A percentile compares a stretch with the other conserved stretches of the same genome.
phyloP scores from a whole-genome alignment of 2,888 invertebrate species.

The Slavum lentiscoides region DNA sequence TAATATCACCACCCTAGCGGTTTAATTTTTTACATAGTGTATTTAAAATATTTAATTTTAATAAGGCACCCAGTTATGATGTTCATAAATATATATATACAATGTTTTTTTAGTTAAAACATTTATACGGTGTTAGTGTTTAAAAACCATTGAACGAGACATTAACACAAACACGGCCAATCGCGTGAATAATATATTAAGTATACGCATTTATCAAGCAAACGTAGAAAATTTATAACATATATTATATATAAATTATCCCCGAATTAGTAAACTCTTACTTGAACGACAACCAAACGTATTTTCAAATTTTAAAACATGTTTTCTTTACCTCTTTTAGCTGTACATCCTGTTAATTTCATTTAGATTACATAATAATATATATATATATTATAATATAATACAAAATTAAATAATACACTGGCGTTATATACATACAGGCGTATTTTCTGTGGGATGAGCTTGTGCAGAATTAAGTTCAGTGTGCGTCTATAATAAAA shows the following conservation, averaged over 20 bases:
- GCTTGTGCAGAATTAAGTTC: constrained; percentile 16
- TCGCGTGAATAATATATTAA: not conserved
- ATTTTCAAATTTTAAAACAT: constrained; percentile 63
- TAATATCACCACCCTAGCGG: too few relatives aligned
- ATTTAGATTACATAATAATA: constrained; percentile 25
- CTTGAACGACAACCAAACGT: constrained; percentile 56
- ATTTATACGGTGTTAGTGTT: too few relatives aligned
- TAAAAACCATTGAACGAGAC: too few relatives aligned
- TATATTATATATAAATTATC: constrained; percentile 6
- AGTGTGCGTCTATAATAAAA: constrained; percentile 50
- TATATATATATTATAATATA: too few relatives aligned
- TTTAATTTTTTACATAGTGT: too few relatives aligned
- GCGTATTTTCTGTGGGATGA: constrained; percentile 55
- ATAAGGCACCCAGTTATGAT: too few relatives aligned
- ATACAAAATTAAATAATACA: constrained; percentile 39
- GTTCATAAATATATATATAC: too few relatives aligned
- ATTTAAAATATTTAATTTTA: too few relatives aligned
- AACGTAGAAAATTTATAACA: not conserved
- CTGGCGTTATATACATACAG: constrained; percentile 56
- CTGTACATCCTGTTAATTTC: constrained; percentile 51
- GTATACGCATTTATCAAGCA: constrained; percentile 23
- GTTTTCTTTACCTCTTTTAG: constrained; percentile 44
- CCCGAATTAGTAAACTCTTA: constrained; percentile 42
- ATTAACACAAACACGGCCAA: too few relatives aligned
- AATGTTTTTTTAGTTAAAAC: too few relatives aligned